phyloP scores from a whole-genome alignment of 2,888 invertebrate genomes.

The Sipunculus nudus region DNA sequence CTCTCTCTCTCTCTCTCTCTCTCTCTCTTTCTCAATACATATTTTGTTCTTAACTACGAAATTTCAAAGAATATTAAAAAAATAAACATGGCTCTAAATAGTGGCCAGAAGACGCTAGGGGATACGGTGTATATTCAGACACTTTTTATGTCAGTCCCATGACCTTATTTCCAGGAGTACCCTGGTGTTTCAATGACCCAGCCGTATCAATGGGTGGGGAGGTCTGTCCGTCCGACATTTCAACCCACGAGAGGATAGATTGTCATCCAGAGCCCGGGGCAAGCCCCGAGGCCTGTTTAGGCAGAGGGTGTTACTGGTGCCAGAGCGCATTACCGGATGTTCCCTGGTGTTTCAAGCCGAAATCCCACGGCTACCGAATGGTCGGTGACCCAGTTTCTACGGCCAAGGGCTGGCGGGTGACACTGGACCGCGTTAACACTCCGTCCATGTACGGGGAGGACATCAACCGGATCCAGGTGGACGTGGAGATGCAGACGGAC shows the following conservation, averaged over 20 bases:
- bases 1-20: no score
- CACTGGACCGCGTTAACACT: constrained; percentile 10
- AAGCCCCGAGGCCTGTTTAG: constrained; percentile 9
- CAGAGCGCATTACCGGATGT: neutral
- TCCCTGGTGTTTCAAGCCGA: constrained; percentile 27
- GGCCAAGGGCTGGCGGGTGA: constrained; percentile 11
- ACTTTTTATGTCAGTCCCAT: no score
- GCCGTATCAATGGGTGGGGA: constrained; percentile 15
- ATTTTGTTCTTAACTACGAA: no score
- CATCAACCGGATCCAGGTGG: neutral
- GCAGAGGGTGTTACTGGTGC: constrained; percentile 30
- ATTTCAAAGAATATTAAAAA: no score
- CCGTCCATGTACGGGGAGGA: constrained; percentile 27
- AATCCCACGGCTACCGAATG: constrained; percentile 18
- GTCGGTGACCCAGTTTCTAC: constrained; percentile 9
- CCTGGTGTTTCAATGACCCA: constrained; percentile 28
- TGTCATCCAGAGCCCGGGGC: constrained; percentile 21
- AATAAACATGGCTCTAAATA: no score
- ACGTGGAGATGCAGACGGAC: constrained; percentile 11
- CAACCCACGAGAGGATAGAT: constrained; percentile 24
- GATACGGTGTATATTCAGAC: no score
- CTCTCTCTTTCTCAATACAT: no score
- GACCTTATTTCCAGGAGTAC: neutral
- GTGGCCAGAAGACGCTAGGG: no score
- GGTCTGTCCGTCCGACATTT: constrained; percentile 17